A percentile compares a stretch with the other conserved stretches of the same genome.
Evolutionary conservation across 1,140 invertebrate genomes (phyloP).

Genomic region (Leptopilina clavipes): DNA sequence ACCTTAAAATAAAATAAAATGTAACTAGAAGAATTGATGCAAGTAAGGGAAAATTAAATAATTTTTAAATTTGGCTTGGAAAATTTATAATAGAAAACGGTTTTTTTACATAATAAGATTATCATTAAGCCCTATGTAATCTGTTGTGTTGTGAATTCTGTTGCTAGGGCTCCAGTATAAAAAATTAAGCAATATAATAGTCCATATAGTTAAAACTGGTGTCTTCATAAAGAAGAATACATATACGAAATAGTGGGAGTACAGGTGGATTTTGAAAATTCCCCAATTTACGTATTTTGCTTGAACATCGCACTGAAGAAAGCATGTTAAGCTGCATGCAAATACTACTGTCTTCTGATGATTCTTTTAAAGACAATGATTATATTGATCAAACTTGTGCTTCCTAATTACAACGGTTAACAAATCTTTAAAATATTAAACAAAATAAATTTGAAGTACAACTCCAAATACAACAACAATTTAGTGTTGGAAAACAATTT

Average conservation of each 20-base stretch:
- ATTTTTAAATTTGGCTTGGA: no score
- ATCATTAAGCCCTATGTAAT: background rate
- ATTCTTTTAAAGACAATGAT: background rate
- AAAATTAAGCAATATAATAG: conserved; percentile 25
- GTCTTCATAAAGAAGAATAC: conserved; percentile 16
- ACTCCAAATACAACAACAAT: no score
- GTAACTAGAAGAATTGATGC: no score
- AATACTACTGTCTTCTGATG: background rate
- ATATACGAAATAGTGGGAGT: background rate
- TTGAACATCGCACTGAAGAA: conserved; percentile 25
- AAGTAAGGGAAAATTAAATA: no score
- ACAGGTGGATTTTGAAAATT: conserved; percentile 17
- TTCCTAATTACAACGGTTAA: no score
- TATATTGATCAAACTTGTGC: no score
- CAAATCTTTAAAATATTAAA: no score
- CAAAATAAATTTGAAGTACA: no score
- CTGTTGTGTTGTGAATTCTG: conserved; percentile 11
- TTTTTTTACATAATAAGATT: no score
- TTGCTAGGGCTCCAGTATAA: conserved; percentile 38
- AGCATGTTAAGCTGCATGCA: background rate
- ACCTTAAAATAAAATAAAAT: no score
- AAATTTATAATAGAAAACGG: no score
- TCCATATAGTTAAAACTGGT: conserved; percentile 34
- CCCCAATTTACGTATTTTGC: background rate
- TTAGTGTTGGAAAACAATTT: no score